phyloP scores from a whole-genome alignment of 2,113 vertebrate species.

The Cervus canadensis region DNA sequence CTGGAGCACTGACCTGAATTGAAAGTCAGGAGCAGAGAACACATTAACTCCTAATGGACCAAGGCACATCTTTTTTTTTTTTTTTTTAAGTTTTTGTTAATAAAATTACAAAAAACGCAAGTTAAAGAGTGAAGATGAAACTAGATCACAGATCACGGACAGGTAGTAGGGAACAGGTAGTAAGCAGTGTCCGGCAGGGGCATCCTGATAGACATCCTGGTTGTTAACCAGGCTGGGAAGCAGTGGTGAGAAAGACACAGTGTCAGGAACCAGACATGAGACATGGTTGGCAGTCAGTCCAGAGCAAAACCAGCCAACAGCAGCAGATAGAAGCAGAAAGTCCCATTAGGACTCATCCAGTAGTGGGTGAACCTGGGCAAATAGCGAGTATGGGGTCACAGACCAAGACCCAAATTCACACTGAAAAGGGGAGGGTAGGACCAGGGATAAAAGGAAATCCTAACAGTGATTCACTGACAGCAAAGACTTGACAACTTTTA shows the following conservation, averaged over 20 bases:
- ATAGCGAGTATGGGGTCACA: background rate
- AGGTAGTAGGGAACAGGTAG: background rate
- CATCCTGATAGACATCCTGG: background rate
- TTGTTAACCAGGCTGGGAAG: background rate
- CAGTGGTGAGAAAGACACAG: background rate
- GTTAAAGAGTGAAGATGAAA: background rate
- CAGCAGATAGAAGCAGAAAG: background rate
- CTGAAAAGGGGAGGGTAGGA: background rate
- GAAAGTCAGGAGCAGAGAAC: background rate
- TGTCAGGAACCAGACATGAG: background rate
- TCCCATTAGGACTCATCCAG: background rate
- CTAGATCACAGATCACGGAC: background rate
- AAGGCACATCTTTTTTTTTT: background rate
- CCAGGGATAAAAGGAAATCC: background rate
- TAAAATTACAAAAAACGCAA: background rate
- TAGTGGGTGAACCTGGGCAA: background rate
- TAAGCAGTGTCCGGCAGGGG: background rate
- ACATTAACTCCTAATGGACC: background rate
- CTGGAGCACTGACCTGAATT: background rate
- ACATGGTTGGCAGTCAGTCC: background rate
- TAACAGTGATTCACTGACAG: background rate
- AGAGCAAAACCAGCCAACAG: background rate
- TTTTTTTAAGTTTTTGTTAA: background rate
- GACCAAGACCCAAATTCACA: background rate
- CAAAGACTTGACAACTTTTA: background rate